Evolutionary conservation across 2,113 vertebrate species (phyloP).

Genomic region (Pagrus major): DNA sequence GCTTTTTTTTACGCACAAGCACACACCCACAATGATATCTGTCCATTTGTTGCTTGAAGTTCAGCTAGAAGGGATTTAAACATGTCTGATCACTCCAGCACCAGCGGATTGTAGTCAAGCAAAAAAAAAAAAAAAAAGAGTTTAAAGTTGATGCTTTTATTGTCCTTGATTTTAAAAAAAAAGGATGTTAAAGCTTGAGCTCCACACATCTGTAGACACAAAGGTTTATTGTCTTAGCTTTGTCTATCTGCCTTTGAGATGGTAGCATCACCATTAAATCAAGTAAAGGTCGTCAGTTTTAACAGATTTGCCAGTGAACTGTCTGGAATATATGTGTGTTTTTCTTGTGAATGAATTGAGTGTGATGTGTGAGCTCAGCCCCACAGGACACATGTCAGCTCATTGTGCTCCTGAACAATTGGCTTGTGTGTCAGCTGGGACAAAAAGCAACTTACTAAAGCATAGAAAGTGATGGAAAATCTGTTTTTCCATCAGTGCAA

Average conservation of each 20-base stretch:
- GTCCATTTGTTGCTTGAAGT: slow-evolving; percentile 62
- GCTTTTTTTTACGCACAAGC: slow-evolving; percentile 20
- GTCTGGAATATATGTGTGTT: neutral
- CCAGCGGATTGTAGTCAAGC: neutral
- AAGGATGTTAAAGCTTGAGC: neutral
- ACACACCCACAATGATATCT: slow-evolving; percentile 6
- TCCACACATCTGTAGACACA: neutral
- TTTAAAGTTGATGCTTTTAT: slow-evolving; percentile 29
- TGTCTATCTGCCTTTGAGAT: neutral
- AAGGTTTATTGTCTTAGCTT: neutral
- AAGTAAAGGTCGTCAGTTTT: neutral
- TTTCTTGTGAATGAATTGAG: slow-evolving; percentile 15
- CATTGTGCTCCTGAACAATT: slow-evolving; percentile 54
- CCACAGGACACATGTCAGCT: slow-evolving; percentile 37
- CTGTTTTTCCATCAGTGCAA: neutral
- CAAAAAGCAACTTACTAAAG: slow-evolving; percentile 20
- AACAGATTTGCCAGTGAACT: neutral
- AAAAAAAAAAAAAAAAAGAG: neutral
- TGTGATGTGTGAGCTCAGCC: slow-evolving; percentile 16
- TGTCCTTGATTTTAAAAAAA: neutral
- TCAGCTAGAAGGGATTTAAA: slow-evolving; percentile 44
- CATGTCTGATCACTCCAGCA: slow-evolving; percentile 54
- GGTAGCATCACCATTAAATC: neutral
- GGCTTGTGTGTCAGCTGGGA: slow-evolving; percentile 12
- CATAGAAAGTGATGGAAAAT: neutral